These are phyloP conservation scores for Rhyzopertha dominica DNA, from an alignment of 1,140 invertebrate species.

Conservation along the genomic window DNA sequence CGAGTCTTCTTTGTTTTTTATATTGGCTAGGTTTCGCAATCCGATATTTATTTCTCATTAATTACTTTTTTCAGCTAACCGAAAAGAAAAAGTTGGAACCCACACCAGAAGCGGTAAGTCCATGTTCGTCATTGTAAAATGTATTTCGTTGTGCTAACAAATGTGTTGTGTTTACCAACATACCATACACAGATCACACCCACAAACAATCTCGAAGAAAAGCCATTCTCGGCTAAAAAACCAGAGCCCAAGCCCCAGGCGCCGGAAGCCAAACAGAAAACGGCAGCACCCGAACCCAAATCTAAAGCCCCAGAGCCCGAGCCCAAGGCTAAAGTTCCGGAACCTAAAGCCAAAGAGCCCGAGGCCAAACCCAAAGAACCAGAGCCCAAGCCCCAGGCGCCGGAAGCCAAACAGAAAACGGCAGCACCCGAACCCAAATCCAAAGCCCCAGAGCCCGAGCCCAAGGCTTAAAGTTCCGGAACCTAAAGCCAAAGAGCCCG, in stretches of 20 bases:
- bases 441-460: constrained; percentile 9
- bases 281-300: constrained; percentile 2
- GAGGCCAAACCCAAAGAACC: constrained; percentile 18
- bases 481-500: constrained; percentile 4
- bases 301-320: constrained; percentile 4
- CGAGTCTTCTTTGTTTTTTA: background rate
- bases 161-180: constrained; percentile 27
- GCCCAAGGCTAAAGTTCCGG: constrained; percentile 8
- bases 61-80: constrained; percentile 5
- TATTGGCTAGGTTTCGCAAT: constrained; percentile 3
- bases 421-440: constrained; percentile 32
- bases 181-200: constrained; percentile 47
- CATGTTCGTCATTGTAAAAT: constrained; percentile 2
- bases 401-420: constrained; percentile 3
- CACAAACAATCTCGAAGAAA: constrained; percentile 47
- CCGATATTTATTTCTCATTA: background rate
- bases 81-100: constrained; percentile 36
- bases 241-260: constrained; percentile 1
- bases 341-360: constrained; percentile 13
- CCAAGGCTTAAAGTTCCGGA: constrained; percentile 10
- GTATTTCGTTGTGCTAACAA: constrained; percentile 12
- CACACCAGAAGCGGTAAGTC: constrained; percentile 40
- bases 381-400: constrained; percentile 5
- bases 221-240: constrained; percentile 19
- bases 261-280: constrained; percentile 6